These are phyloP conservation scores for Gymnorhina tibicen DNA, from an alignment of 2,113 vertebrate species.

Conservation along the genomic window DNA sequence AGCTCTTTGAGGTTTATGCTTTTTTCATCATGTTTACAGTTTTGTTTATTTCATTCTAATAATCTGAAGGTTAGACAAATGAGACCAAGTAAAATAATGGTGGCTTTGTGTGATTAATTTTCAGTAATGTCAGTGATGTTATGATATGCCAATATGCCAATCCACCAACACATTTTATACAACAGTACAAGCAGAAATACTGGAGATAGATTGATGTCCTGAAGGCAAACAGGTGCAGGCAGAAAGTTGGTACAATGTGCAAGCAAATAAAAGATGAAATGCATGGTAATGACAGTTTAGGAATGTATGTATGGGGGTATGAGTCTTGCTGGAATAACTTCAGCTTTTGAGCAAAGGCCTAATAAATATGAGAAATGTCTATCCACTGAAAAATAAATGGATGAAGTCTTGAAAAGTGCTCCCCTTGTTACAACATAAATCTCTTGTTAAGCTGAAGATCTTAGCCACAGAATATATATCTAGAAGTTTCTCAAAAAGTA, in stretches of 20 bases:
- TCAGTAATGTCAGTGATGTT: background rate
- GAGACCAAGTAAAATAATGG: background rate
- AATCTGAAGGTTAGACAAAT: background rate
- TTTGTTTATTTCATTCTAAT: background rate
- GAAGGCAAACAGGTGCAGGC: background rate
- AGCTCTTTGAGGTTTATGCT: background rate
- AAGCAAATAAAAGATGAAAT: background rate
- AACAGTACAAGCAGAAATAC: background rate
- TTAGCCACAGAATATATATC: background rate
- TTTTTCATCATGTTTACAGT: background rate
- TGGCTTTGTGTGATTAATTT: background rate
- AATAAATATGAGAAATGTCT: conserved; percentile 12
- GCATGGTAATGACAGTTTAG: background rate
- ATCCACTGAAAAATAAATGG: background rate
- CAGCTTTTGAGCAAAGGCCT: background rate
- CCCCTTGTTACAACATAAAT: background rate
- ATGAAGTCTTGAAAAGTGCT: background rate
- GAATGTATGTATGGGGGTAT: background rate
- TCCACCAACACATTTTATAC: background rate
- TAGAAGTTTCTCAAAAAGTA: background rate
- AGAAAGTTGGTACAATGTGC: background rate
- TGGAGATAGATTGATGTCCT: background rate
- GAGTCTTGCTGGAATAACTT: background rate
- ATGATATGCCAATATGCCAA: background rate
- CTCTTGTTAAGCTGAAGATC: background rate